Base-by-base conservation (phyloP, 2,888 invertebrate species). In the Lasius fuliginosus region DNA sequence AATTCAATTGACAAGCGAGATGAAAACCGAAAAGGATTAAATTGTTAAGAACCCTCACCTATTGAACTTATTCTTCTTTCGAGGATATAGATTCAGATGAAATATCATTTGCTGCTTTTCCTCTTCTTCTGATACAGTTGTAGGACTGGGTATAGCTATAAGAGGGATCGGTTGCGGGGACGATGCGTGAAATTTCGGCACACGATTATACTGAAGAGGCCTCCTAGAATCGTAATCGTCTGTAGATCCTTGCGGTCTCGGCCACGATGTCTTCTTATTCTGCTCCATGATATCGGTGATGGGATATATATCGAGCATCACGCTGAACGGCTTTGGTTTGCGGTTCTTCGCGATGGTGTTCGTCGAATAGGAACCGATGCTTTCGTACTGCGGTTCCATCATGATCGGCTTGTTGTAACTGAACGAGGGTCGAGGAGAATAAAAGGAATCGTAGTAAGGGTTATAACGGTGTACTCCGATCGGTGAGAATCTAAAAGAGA, bases 251-350 rank as follows among this genome's bases (percentile, higher is more conserved):
- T 85, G 90, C 8, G 83, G 88, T 77, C 90, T 91, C 15, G 92
- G 91, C 73, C 91, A 92, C 49, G 89, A 85, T 0, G 77, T 40
- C 62, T 90, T 93, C 58, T 91, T 93, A 69, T 85, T 93, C 46
- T 92, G 92, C 8, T 94, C 94, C 67, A 90, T 87, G 4, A 92
- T 69, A 18, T 95, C 94, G 68, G 95, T 95, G 68, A 97, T 95
- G 0, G 97, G 97, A 94, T 96, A 96, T 77, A 97, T 96, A 89
- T 97, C 97, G 36, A 97, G 93, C 95, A 97, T 96, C 0, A 97
- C 95, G 89, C 97, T 97, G 83, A 97, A 96, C 0, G 97, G 96
- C 89, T 96, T 94, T 0, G 94, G 92, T 81, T 94, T 94, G 3
- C 89, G 87, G 56, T 90, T 93, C 60, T 93, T 93, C 3, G 73